phyloP scores from a whole-genome alignment of 2,797 vertebrate genomes.

The Lutjanus campechanus region DNA sequence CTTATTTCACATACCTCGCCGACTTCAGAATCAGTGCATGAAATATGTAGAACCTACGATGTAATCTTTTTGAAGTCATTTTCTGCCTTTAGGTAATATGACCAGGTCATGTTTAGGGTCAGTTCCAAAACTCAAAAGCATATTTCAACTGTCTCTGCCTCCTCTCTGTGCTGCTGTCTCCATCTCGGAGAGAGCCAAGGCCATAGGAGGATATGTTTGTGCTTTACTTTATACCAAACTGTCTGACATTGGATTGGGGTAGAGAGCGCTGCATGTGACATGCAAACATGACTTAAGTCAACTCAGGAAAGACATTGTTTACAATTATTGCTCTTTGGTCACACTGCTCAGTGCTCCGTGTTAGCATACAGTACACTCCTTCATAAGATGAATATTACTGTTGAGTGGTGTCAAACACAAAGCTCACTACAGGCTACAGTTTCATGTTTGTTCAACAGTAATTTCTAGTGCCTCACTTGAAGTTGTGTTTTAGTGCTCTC shows the following conservation, averaged over 20 bases:
- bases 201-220: too few species aligned
- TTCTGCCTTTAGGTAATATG: too few species aligned
- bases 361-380: background rate
- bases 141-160: too few species aligned
- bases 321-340: conserved; percentile 11
- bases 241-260: too few species aligned
- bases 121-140: too few species aligned
- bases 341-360: background rate
- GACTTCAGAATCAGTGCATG: background rate
- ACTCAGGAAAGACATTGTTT: too few species aligned
- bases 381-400: conserved; percentile 9
- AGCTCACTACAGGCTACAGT: background rate
- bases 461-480: conserved; percentile 35
- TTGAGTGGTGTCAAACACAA: background rate
- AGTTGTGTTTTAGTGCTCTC: conserved; percentile 10
- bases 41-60: background rate
- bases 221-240: too few species aligned
- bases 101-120: too few species aligned
- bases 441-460: background rate
- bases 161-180: too few species aligned
- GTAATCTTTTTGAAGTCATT: background rate
- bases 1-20: background rate
- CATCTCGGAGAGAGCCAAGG: too few species aligned
- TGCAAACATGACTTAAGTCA: too few species aligned
- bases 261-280: too few species aligned